These are phyloP conservation scores for Dipodomys spectabilis DNA, from an alignment of 2,113 vertebrate genomes.

Conservation along the genomic window DNA sequence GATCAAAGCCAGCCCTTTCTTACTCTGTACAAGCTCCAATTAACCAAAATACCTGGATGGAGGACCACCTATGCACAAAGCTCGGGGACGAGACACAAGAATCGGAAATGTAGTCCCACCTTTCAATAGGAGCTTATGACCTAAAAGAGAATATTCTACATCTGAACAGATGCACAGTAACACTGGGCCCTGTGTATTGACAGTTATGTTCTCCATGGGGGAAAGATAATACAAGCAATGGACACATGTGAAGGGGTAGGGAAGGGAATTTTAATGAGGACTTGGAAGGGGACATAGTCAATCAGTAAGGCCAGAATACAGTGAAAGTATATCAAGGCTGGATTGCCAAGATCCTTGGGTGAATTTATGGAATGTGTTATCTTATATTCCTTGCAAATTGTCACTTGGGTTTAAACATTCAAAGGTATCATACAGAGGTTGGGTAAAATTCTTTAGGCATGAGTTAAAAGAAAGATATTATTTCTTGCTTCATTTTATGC, in stretches of 20 bases:
- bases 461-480: background rate
- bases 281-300: background rate
- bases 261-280: background rate
- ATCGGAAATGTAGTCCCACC: background rate
- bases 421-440: background rate
- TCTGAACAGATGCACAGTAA: background rate
- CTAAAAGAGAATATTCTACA: background rate
- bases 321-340: background rate
- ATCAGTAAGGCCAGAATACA: constrained; percentile 18
- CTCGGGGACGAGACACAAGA: background rate
- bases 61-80: background rate
- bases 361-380: background rate
- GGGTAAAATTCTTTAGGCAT: constrained; percentile 2
- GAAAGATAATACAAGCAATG: background rate
- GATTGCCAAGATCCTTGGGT: background rate
- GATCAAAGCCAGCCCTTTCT: background rate
- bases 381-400: background rate
- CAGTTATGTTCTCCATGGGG: background rate
- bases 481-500: constrained; percentile 8
- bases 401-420: background rate
- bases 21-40: constrained; percentile 6
- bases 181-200: background rate
- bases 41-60: background rate
- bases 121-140: background rate
- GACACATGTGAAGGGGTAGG: background rate